Conservation (phyloP, 2,888 invertebrate genomes). For the Leptopilina drosophilae region DNA sequence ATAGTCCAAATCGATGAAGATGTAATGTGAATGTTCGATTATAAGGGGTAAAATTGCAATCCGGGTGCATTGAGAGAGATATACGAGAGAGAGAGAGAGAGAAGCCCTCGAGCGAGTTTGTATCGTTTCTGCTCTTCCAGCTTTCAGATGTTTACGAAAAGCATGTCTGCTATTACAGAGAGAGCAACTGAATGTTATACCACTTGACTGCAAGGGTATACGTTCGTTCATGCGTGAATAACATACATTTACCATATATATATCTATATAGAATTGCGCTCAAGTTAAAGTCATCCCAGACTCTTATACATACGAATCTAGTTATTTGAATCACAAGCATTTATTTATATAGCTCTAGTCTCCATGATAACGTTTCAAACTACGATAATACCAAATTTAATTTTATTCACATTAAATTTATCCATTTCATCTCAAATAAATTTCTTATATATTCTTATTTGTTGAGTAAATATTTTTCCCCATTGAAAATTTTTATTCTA, state of each 20-base stretch:
- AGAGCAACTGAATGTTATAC: slow-evolving; percentile 27
- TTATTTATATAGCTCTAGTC: neutral
- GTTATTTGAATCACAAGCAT: neutral
- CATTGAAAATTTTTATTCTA: too few species aligned
- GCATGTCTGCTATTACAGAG: slow-evolving; percentile 31
- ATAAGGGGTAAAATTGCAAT: slow-evolving; percentile 15
- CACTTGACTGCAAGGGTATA: slow-evolving; percentile 28
- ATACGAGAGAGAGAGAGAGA: too few species aligned
- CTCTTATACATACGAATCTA: neutral
- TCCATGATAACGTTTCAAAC: too few species aligned
- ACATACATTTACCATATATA: slow-evolving; percentile 41
- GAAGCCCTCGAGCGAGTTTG: slow-evolving; percentile 9
- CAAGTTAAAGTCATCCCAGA: neutral
- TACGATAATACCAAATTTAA: too few species aligned
- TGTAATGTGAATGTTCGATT: slow-evolving; percentile 30
- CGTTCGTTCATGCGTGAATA: slow-evolving; percentile 51
- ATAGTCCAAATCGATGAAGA: slow-evolving; percentile 7
- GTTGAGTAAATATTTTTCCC: too few species aligned
- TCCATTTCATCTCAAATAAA: too few species aligned
- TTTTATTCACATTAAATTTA: too few species aligned
- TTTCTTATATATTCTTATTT: too few species aligned
- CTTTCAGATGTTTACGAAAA: slow-evolving; percentile 14
- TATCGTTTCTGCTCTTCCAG: slow-evolving; percentile 22
- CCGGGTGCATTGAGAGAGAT: slow-evolving; percentile 1
- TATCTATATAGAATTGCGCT: slow-evolving; percentile 39